Conservation (phyloP, 64 coral and sea anemone species). For the Catalaphyllia jardinei region DNA sequence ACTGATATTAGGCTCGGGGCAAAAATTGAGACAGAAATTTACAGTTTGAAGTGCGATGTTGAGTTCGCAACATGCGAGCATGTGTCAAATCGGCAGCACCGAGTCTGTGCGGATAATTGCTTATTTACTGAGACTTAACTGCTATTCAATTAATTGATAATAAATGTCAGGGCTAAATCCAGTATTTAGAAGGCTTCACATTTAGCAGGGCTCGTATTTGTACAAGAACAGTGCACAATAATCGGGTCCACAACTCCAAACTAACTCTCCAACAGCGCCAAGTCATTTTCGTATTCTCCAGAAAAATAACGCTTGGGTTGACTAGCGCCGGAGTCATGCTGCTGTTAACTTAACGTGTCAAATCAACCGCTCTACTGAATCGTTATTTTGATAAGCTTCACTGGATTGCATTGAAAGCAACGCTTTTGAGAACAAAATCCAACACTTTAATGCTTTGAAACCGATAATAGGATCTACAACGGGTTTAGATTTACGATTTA, state of each 20-base stretch:
- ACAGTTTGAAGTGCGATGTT: background rate
- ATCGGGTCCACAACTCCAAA: background rate
- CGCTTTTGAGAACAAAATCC: slow-evolving; percentile 39
- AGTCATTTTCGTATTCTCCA: slow-evolving; percentile 9
- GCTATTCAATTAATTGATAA: slow-evolving; percentile 60
- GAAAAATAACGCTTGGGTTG: background rate
- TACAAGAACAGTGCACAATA: background rate
- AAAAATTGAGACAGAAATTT: slow-evolving; percentile 23
- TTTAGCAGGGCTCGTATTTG: slow-evolving; percentile 27
- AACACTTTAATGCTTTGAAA: slow-evolving; percentile 43
- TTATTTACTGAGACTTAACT: slow-evolving; percentile 54
- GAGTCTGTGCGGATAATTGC: slow-evolving; percentile 28
- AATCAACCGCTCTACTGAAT: background rate
- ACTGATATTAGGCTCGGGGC: slow-evolving; percentile 1
- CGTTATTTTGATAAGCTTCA: slow-evolving; percentile 27
- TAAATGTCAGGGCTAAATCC: slow-evolving; percentile 45
- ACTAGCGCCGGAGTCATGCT: background rate
- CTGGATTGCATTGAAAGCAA: slow-evolving; percentile 8
- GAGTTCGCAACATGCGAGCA: background rate
- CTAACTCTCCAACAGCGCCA: background rate
- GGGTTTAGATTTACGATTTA: slow-evolving; percentile 5
- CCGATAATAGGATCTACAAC: slow-evolving; percentile 33
- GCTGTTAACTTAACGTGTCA: background rate
- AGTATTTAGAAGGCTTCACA: slow-evolving; percentile 40
- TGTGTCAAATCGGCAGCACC: slow-evolving; percentile 1